phyloP scores from a whole-genome alignment of 2,888 invertebrate species.

The Plusia festucae region DNA sequence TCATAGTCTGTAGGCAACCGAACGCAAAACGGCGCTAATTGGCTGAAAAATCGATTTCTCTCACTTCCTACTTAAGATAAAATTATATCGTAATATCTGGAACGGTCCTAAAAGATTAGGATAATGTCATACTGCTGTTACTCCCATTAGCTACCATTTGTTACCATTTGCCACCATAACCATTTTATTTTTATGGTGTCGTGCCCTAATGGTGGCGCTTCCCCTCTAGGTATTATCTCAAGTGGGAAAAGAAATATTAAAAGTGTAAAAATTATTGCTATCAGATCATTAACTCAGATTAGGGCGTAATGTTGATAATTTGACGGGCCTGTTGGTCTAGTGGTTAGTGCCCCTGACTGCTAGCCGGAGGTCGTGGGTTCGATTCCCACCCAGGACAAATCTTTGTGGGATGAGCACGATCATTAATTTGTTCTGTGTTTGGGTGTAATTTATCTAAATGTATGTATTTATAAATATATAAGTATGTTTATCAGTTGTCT shows the following conservation, averaged over 20 bases:
- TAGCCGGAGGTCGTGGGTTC: too few species aligned
- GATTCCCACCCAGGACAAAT: too few species aligned
- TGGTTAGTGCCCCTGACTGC: too few species aligned
- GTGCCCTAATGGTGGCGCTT: conserved; percentile 20
- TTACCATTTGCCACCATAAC: conserved; percentile 36
- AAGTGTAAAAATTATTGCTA: conserved; percentile 1
- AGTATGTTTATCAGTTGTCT: too few species aligned
- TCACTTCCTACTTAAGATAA: not conserved
- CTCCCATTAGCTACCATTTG: conserved; percentile 24
- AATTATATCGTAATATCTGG: not conserved
- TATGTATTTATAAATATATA: too few species aligned
- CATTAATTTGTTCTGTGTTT: too few species aligned
- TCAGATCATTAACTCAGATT: conserved; percentile 2
- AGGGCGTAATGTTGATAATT: not conserved
- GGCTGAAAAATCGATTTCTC: too few species aligned
- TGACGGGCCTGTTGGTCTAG: too few species aligned
- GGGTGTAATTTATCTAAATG: too few species aligned
- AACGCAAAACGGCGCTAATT: not conserved
- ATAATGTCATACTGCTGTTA: conserved; percentile 13
- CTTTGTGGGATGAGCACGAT: too few species aligned
- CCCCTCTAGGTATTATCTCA: not conserved
- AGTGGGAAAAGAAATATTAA: not conserved
- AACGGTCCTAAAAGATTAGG: conserved; percentile 36
- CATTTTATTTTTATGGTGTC: conserved; percentile 33
- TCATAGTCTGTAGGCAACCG: not conserved